Evolutionary conservation across 1,140 invertebrate species (phyloP).

Genomic region (Drosophila parvula): DNA sequence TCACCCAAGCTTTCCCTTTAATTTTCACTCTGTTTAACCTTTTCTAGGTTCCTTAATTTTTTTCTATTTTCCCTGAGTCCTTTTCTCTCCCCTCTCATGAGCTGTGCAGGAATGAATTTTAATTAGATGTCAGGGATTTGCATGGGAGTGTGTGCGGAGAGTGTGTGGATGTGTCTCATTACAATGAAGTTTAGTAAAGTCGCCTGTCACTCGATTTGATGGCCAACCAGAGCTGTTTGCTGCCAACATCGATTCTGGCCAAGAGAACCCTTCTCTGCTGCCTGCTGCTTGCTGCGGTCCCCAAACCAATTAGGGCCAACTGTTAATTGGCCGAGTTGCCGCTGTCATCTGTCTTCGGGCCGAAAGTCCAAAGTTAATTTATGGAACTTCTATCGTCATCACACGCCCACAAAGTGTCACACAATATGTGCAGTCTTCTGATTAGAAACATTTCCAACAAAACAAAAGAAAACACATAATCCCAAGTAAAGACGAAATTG

Average conservation of each 20-base stretch:
- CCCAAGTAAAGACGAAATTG: not conserved
- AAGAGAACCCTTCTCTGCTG: conserved; percentile 26
- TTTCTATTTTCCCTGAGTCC: not conserved
- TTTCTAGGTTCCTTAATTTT: not conserved
- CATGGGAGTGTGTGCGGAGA: conserved; percentile 22
- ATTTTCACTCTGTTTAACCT: not conserved
- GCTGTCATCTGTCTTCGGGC: conserved; percentile 13
- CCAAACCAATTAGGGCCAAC: conserved; percentile 37
- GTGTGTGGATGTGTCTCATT: conserved; percentile 39
- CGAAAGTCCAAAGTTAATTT: conserved; percentile 19
- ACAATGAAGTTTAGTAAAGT: conserved; percentile 44
- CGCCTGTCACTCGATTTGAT: conserved; percentile 50
- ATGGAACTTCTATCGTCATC: conserved; percentile 9
- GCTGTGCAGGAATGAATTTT: conserved; percentile 30
- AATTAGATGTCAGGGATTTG: conserved; percentile 66
- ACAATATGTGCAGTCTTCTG: conserved; percentile 15
- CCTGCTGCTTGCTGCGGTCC: conserved; percentile 1
- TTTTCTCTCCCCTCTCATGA: not conserved
- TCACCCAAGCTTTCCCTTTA: not conserved
- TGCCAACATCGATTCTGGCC: conserved; percentile 37
- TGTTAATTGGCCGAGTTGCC: conserved; percentile 45
- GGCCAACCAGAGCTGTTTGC: conserved; percentile 13
- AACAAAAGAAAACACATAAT: not conserved
- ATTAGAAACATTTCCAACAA: conserved; percentile 14
- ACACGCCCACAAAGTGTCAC: conserved; percentile 19